These are phyloP conservation scores for Agrypnia vestita DNA, from an alignment of 1,140 invertebrate genomes.

Conservation along the genomic window DNA sequence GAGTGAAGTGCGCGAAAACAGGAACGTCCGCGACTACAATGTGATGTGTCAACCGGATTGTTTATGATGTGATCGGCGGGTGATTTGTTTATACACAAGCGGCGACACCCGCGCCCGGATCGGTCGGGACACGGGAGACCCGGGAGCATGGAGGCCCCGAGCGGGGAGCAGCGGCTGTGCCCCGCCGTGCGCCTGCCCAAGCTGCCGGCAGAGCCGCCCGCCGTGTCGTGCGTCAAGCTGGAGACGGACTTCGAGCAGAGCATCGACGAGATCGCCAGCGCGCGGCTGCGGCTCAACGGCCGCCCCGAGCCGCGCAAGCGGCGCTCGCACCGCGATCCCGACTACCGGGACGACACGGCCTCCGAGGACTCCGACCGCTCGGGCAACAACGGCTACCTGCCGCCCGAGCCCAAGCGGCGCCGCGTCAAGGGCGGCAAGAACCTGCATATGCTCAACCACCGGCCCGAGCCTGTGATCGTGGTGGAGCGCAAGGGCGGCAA, in stretches of 20 bases:
- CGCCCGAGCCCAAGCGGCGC: conserved; percentile 64
- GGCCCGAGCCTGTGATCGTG: no score
- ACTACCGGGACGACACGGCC: conserved; percentile 42
- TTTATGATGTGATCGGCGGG: conserved; percentile 69
- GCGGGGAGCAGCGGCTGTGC: conserved; percentile 40
- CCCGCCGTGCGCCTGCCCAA: conserved; percentile 58
- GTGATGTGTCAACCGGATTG: conserved; percentile 74
- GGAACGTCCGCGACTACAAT: conserved; percentile 65
- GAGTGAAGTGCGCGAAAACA: conserved; percentile 58
- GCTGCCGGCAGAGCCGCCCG: conserved; percentile 60
- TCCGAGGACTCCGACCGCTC: conserved; percentile 62
- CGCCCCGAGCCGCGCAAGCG: conserved; percentile 66
- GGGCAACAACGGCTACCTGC: conserved; percentile 65
- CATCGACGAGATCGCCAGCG: conserved; percentile 69
- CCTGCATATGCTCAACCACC: no score
- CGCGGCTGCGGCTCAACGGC: conserved; percentile 65
- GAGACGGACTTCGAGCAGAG: conserved; percentile 72
- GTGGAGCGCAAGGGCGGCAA: conserved; percentile 64
- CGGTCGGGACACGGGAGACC: not conserved
- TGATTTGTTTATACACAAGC: conserved; percentile 64
- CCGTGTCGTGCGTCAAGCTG: conserved; percentile 67
- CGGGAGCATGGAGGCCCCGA: conserved; percentile 66
- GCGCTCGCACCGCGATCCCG: conserved; percentile 46
- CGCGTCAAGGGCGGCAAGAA: conserved; percentile 59
- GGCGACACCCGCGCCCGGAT: conserved; percentile 66